These are phyloP conservation scores for Xanthia togata DNA, from an alignment of 2,888 invertebrate species.

Conservation along the genomic window DNA sequence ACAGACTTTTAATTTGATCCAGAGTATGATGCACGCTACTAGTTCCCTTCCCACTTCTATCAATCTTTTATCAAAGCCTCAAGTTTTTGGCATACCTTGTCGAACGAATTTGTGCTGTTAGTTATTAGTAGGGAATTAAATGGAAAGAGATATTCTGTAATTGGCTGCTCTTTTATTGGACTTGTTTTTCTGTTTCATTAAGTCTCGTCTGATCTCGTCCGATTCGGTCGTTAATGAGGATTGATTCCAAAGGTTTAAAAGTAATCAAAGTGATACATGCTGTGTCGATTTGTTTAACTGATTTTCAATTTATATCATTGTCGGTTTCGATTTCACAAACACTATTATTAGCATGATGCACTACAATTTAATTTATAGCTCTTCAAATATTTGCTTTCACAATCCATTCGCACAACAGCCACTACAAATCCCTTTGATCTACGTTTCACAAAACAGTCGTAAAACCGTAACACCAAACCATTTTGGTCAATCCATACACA, in stretches of 20 bases:
- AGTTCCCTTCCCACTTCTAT: conserved; percentile 17
- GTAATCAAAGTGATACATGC: background rate
- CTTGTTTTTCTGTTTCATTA: background rate
- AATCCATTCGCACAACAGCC: conserved; percentile 4
- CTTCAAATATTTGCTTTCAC: conserved; percentile 11
- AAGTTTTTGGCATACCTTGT: conserved; percentile 29
- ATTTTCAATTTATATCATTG: background rate
- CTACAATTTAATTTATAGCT: conserved; percentile 10
- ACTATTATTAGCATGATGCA: background rate
- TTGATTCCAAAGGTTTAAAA: background rate
- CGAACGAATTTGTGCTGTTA: conserved; percentile 22
- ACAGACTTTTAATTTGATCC: conserved; percentile 79
- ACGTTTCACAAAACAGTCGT: conserved; percentile 27
- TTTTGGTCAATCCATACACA: conserved; percentile 24
- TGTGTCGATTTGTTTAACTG: background rate
- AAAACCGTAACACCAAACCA: conserved; percentile 7
- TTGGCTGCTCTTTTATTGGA: background rate
- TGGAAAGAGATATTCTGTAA: background rate
- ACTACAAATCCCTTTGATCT: conserved; percentile 39
- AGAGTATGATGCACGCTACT: conserved; percentile 67
- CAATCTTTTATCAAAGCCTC: conserved; percentile 48
- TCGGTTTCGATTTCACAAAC: background rate
- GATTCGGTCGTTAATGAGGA: background rate
- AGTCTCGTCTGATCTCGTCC: background rate
- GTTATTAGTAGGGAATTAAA: conserved; percentile 5